Base-by-base conservation (phyloP, 2,888 invertebrate species). In the Melangyna quadrimaculata region DNA sequence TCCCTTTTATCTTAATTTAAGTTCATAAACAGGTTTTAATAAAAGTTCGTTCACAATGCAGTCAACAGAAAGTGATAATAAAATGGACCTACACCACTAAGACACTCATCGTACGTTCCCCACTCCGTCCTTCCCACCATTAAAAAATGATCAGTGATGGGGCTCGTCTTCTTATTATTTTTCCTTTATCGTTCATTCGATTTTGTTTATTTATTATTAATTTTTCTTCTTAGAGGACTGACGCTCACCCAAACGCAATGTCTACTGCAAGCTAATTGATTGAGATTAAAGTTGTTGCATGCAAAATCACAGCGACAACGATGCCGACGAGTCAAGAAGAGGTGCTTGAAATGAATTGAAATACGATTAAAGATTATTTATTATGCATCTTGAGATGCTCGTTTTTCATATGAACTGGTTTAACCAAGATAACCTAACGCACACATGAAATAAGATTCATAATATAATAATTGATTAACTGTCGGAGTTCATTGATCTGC, bases 51-150 rank as follows among this genome's bases (percentile, higher is more conserved):
- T 5, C 10, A 7, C 1, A 17, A 12, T 29, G 1, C 29, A 65
- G 10, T 24, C 19, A 10, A 19, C 65, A 45, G 67, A 81, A 81
- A 77, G 65, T 77, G 51, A n/a, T n/a, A 77, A 75, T 75, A 59
- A 72, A 48, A 22, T 17, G 57, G 72, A 74, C 55, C 73, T 61
- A 70, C 40, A 51, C 35, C 35, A 35, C 19, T 59, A 35, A 1
- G 35, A 2, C 22, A 3, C n/a, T 27, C 6, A 22, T n/a, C 22
- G 3, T 61, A 17, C 29, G n/a, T 22, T 12, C 14, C 19, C 29
- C 17, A 0, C 22, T 29, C 43, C 7, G 22, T 40, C 43, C 12
- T 2, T 32, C 17, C 17, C 9, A n/a, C 19, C 4, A 7, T 19
- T n/a, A n/a, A n/a, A n/a, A n/a, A n/a, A n/a, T n/a, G n/a, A 7